Percentiles rank a stretch among this genome's conserved stretches.
Evolutionary conservation across 2,888 invertebrate genomes (phyloP).

Genomic region (Polydrusus pterygomalis): DNA sequence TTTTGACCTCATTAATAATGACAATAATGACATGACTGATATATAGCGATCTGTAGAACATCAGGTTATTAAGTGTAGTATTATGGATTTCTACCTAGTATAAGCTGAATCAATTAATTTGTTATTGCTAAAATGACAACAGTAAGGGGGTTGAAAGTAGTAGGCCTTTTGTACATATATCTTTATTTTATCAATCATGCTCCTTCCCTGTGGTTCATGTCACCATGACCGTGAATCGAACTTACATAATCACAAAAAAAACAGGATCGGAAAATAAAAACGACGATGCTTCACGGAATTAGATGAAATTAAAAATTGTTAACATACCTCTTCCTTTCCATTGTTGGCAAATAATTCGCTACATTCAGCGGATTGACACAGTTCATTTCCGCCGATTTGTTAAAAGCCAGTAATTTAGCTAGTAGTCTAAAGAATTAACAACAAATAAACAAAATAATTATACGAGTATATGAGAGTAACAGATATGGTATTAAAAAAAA

Average conservation of each 20-base stretch:
- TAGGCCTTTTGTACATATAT: too few relatives aligned
- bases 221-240: conserved; percentile 63
- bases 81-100: too few relatives aligned
- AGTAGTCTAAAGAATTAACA: conserved; percentile 17
- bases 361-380: conserved; percentile 36
- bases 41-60: too few relatives aligned
- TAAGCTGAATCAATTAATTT: too few relatives aligned
- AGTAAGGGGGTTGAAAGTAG: too few relatives aligned
- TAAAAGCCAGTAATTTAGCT: conserved; percentile 37
- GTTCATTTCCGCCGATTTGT: conserved; percentile 45
- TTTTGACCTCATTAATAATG: too few relatives aligned
- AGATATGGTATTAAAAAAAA: too few relatives aligned
- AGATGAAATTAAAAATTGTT: conserved; percentile 35
- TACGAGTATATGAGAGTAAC: neutral
- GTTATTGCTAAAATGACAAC: too few relatives aligned
- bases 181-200: neutral
- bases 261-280: conserved; percentile 35
- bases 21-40: too few relatives aligned
- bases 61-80: too few relatives aligned
- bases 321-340: conserved; percentile 48
- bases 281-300: conserved; percentile 46
- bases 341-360: conserved; percentile 43
- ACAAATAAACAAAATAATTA: neutral
- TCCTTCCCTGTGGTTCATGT: conserved; percentile 57
- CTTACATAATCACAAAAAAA: conserved; percentile 61